These are phyloP conservation scores for Drosophila gaucha DNA, from an alignment of 2,888 invertebrate genomes.

Conservation along the genomic window DNA sequence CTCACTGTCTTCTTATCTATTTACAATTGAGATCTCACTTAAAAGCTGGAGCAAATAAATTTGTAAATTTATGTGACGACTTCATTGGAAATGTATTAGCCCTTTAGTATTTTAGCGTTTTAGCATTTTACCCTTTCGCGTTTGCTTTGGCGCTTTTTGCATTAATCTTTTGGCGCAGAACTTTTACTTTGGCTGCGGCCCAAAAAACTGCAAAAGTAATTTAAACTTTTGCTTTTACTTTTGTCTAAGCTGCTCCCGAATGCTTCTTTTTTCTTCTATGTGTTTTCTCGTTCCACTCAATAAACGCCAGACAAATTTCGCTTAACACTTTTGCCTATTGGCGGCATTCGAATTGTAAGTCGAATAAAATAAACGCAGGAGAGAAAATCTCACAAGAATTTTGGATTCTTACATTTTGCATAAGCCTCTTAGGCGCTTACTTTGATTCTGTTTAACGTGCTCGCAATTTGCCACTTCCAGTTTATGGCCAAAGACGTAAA, in stretches of 20 bases:
- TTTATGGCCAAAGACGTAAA: conserved; percentile 71
- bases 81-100: conserved; percentile 60
- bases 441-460: conserved; percentile 67
- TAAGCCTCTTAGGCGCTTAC: conserved; percentile 73
- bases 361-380: conserved; percentile 40
- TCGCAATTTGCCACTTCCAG: conserved; percentile 57
- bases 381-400: conserved; percentile 32
- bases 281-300: conserved; percentile 63
- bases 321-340: conserved; percentile 72
- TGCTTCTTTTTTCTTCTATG: conserved; percentile 12
- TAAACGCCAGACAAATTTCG: conserved; percentile 73
- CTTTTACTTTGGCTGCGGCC: conserved; percentile 48
- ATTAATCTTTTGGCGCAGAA: conserved; percentile 67
- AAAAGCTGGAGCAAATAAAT: conserved; percentile 19
- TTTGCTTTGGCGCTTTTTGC: conserved; percentile 48
- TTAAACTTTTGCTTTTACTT: conserved; percentile 75
- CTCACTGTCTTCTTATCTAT: conserved; percentile 32
- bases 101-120: conserved; percentile 42
- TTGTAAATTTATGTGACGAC: conserved; percentile 38
- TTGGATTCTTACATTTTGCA: conserved; percentile 62
- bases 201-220: conserved; percentile 67
- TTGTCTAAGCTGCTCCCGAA: conserved; percentile 45
- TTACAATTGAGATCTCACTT: conserved; percentile 36
- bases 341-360: conserved; percentile 29
- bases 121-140: conserved; percentile 59